Evolutionary conservation across 2,888 invertebrate genomes (phyloP), one percentile per base, ranked within the genome.

Genomic region (Drymonia ruficornis): DNA sequence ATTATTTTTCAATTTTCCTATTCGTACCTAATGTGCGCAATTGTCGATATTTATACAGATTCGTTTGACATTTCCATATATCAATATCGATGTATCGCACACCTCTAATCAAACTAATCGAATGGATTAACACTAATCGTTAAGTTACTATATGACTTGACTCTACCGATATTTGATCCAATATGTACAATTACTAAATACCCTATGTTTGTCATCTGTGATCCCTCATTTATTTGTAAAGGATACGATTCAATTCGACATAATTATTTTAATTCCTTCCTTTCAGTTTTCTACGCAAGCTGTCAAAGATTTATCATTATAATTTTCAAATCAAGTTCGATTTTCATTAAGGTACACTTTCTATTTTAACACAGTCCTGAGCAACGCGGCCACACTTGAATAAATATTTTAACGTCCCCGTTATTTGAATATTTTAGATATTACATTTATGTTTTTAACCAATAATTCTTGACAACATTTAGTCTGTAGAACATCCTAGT

Each of bases 191-290:
- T 73, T 78, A 7, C 80, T 81, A 84, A 83, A 76, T 75, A 75
- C 74, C 68, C 74, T 81, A 82, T 72, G 72, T 73, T 80, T 72
- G 78, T 75, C 80, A 68, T 78, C 74, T 80, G 76, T 91, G 91
- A 86, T 91, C 90, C 90, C 91, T 81, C 83, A 83, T 83, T 87
- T 86, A 74, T 81, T 67, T 72, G 76, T 72, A 81, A 84, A 84
- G 83, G 83, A 84, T 80, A 78, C 74, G 67, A 72, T 68, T 70
- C 63, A 67, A 72, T 67, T 75, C 55, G 59, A 56, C 47, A 55
- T 59, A 59, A 53, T 61, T 49, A 50, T 40, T 36, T 29, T 50
- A 59, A 57, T 49, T 31, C 40, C 40, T 46, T 50, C 55, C 62
- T 56, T 53, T 50, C 44, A 49, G 16, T 57, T 49, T 59, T 61